A percentile compares a stretch with the other conserved stretches of the same genome.
phyloP scores from a whole-genome alignment of 2,797 vertebrate species.

The Acanthis flammea region DNA sequence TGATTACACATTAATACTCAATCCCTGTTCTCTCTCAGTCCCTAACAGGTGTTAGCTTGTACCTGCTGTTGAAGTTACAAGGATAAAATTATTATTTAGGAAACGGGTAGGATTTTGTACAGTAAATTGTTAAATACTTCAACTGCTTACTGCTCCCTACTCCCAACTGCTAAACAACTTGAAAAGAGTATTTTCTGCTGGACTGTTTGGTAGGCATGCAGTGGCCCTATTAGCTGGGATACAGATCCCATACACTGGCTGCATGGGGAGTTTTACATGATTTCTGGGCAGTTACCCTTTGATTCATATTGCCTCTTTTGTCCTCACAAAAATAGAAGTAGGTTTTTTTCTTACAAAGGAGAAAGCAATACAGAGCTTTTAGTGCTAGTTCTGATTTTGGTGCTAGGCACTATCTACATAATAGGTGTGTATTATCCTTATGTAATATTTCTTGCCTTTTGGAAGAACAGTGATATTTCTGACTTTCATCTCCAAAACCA shows the following conservation, averaged over 20 bases:
- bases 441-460: not conserved
- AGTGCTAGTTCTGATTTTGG: not conserved
- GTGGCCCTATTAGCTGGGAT: not conserved
- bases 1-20: not conserved
- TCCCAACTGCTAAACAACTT: not conserved
- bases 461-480: not conserved
- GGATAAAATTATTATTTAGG: not conserved
- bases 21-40: not conserved
- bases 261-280: not conserved
- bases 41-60: not conserved
- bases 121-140: not conserved
- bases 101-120: not conserved
- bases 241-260: rapidly evolving
- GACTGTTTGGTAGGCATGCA: rapidly evolving
- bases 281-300: not conserved
- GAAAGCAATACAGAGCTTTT: not conserved
- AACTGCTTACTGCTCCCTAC: not conserved
- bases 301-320: not conserved
- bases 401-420: not conserved
- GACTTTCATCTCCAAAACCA: not conserved
- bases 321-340: not conserved
- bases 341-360: not conserved
- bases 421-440: not conserved
- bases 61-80: not conserved
- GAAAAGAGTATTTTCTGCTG: not conserved